These are phyloP conservation scores for Chironex yamaguchii DNA, from an alignment of 30 jellyfish, hydroid and myxozoan genomes.

Conservation along the genomic window DNA sequence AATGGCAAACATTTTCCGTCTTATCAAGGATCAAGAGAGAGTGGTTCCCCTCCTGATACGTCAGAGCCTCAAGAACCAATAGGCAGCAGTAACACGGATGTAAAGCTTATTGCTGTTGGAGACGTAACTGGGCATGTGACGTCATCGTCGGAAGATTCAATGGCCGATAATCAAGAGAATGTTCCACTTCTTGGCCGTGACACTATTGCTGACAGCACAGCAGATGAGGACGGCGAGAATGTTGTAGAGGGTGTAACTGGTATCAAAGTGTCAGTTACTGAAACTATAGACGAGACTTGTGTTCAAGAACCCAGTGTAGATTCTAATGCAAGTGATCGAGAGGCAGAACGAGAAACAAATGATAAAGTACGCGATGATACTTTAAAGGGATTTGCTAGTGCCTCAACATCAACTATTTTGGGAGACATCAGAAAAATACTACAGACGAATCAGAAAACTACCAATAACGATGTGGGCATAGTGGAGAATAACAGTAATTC, in stretches of 20 bases:
- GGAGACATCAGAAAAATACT: neutral
- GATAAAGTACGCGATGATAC: neutral
- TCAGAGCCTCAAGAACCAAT: neutral
- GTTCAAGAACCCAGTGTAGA: too few relatives aligned
- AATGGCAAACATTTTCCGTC: constrained; percentile 70
- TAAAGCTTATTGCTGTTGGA: neutral
- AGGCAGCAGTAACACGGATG: neutral
- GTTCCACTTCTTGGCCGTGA: neutral
- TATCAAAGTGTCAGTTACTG: neutral
- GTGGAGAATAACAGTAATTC: neutral
- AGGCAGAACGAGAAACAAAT: neutral
- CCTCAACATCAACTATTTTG: neutral
- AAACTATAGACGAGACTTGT: neutral
- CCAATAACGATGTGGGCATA: neutral
- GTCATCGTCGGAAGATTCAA: neutral
- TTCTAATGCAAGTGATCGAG: neutral
- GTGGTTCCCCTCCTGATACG: constrained; percentile 79
- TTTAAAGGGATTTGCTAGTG: neutral
- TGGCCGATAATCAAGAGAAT: neutral
- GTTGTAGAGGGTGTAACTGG: neutral
- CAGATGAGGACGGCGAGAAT: neutral
- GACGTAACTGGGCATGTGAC: neutral
- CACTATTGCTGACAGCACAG: neutral
- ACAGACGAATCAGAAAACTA: neutral
- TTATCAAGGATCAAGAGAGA: constrained; percentile 89